Evolutionary conservation across 1,140 invertebrate genomes (phyloP).

Genomic region (Rhagoletis zephyria): DNA sequence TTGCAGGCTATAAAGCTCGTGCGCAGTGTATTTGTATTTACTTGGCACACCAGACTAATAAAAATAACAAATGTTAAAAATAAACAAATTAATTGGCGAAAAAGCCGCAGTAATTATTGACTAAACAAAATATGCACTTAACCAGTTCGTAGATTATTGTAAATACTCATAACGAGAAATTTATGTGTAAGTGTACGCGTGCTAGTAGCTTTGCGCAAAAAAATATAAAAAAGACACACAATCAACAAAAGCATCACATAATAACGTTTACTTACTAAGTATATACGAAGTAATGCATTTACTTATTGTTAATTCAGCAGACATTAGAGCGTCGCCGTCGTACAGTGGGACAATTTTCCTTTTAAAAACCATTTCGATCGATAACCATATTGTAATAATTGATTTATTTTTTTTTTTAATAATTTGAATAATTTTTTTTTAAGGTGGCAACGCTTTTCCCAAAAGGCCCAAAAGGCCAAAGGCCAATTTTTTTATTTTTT

Average conservation of each 20-base stretch:
- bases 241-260: constrained; percentile 2
- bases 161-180: constrained; percentile 43
- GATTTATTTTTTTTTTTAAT: too few species aligned
- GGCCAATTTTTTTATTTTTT: too few species aligned
- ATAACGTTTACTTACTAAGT: background rate
- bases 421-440: too few species aligned
- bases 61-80: constrained; percentile 30
- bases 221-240: background rate
- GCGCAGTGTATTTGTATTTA: background rate
- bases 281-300: constrained; percentile 26
- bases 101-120: constrained; percentile 49
- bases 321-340: background rate
- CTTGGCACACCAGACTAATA: constrained; percentile 21
- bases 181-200: background rate
- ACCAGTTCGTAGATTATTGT: constrained; percentile 25
- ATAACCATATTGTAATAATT: too few species aligned
- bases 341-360: background rate
- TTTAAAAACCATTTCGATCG: too few species aligned
- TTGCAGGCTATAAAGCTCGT: background rate
- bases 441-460: too few species aligned
- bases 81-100: constrained; percentile 51
- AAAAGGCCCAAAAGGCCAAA: too few species aligned
- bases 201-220: constrained; percentile 6
- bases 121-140: constrained; percentile 52
- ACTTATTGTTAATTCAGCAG: constrained; percentile 7